Evolutionary conservation across 2,113 vertebrate species (phyloP).

Genomic region (Hipposideros armiger): DNA sequence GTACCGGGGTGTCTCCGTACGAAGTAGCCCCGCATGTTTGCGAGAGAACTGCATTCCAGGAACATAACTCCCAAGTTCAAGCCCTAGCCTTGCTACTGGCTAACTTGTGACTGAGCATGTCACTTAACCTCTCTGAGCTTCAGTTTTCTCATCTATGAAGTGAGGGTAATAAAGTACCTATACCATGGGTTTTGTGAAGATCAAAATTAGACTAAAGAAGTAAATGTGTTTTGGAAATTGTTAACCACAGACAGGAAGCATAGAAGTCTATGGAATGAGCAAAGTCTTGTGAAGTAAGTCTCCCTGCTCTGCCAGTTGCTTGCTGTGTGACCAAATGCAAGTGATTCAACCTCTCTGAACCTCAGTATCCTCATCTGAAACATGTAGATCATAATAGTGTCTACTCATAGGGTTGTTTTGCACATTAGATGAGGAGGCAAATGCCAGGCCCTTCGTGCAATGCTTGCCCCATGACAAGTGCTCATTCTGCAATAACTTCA

Average conservation of each 20-base stretch:
- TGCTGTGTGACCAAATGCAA: background rate
- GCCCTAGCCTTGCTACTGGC: background rate
- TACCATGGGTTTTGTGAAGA: background rate
- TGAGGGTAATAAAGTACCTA: background rate
- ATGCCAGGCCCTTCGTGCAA: accelerated
- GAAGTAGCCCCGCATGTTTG: background rate
- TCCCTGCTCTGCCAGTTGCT: background rate
- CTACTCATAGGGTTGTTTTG: background rate
- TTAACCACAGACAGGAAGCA: background rate
- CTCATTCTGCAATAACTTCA: background rate
- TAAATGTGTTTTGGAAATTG: background rate
- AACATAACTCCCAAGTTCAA: background rate
- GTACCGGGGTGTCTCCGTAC: background rate
- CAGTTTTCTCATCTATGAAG: background rate
- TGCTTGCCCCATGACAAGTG: accelerated
- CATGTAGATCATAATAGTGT: background rate
- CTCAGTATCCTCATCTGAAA: background rate
- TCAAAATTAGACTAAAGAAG: background rate
- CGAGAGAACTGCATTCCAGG: background rate
- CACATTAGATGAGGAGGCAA: background rate
- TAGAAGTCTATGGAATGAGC: background rate
- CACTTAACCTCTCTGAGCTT: background rate
- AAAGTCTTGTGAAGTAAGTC: background rate
- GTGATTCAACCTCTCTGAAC: background rate
- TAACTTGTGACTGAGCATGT: background rate